Percentiles rank a stretch among this genome's conserved stretches.
Conservation (phyloP, 2,888 invertebrate species). For the Baccha elongata region DNA sequence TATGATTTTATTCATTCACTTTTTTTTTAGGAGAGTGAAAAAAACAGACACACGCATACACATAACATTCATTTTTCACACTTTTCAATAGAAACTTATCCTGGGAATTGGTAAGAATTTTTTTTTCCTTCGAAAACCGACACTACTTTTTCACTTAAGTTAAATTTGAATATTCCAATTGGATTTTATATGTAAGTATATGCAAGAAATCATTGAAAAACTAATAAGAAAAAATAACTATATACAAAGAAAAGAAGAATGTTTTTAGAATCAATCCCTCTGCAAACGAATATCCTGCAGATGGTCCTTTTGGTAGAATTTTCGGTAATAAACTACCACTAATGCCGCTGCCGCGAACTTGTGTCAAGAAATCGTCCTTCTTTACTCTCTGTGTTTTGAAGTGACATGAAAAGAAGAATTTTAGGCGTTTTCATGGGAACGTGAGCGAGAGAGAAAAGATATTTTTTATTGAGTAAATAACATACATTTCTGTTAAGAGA, state of each 20-base stretch:
- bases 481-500: neutral
- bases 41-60: conserved; percentile 16
- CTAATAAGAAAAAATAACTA: conserved; percentile 34
- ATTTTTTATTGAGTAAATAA: conserved; percentile 49
- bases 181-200: conserved; percentile 2
- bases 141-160: neutral
- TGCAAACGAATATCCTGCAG: conserved; percentile 58
- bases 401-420: conserved; percentile 51
- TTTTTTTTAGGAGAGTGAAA: conserved; percentile 20
- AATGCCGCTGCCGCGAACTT: conserved; percentile 48
- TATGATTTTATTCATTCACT: conserved; percentile 38
- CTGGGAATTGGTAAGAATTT: conserved; percentile 3
- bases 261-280: conserved; percentile 38
- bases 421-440: conserved; percentile 71
- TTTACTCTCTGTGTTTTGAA: conserved; percentile 50
- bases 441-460: conserved; percentile 32
- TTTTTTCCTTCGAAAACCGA: neutral
- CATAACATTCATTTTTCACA: conserved; percentile 38
- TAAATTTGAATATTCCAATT: conserved; percentile 27
- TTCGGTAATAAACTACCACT: conserved; percentile 62
- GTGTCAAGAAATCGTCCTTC: conserved; percentile 54
- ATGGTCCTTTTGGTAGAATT: conserved; percentile 58
- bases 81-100: conserved; percentile 41
- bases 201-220: conserved; percentile 37
- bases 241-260: conserved; percentile 49